These are phyloP conservation scores for Deilephila elpenor DNA, from an alignment of 2,888 invertebrate genomes.

Conservation along the genomic window DNA sequence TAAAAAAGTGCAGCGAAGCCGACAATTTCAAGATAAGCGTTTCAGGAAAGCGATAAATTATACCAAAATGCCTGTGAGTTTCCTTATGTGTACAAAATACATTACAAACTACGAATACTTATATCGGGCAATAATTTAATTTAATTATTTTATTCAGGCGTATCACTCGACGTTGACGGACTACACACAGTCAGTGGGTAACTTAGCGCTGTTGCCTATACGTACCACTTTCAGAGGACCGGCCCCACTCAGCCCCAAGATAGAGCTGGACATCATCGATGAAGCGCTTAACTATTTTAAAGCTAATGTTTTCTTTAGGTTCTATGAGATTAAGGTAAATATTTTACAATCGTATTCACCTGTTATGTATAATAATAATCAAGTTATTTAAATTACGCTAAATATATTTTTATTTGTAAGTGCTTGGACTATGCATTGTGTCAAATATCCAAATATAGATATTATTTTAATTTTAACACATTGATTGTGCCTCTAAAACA, in stretches of 20 bases:
- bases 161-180: slow-evolving; percentile 96
- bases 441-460: too few relatives aligned
- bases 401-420: too few relatives aligned
- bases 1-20: background rate
- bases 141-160: slow-evolving; percentile 86
- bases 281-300: slow-evolving; percentile 99
- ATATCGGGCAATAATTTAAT: background rate
- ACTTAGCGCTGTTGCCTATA: slow-evolving; percentile 96
- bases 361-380: too few relatives aligned
- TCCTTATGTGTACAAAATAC: background rate
- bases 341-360: background rate
- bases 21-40: slow-evolving; percentile 7
- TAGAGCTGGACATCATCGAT: slow-evolving; percentile 96
- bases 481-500: too few relatives aligned
- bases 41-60: slow-evolving; percentile 17
- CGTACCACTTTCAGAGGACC: slow-evolving; percentile 97
- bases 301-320: slow-evolving; percentile 99
- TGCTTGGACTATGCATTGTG: too few relatives aligned
- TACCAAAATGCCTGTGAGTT: slow-evolving; percentile 57
- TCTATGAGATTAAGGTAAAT: slow-evolving; percentile 97
- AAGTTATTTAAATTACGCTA: too few relatives aligned
- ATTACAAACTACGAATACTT: background rate
- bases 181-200: slow-evolving; percentile 91
- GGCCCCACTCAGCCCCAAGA: slow-evolving; percentile 88
- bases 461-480: too few relatives aligned